Evolutionary conservation across 1,140 invertebrate genomes (phyloP).

Genomic region (Tetramorium alpestre): DNA sequence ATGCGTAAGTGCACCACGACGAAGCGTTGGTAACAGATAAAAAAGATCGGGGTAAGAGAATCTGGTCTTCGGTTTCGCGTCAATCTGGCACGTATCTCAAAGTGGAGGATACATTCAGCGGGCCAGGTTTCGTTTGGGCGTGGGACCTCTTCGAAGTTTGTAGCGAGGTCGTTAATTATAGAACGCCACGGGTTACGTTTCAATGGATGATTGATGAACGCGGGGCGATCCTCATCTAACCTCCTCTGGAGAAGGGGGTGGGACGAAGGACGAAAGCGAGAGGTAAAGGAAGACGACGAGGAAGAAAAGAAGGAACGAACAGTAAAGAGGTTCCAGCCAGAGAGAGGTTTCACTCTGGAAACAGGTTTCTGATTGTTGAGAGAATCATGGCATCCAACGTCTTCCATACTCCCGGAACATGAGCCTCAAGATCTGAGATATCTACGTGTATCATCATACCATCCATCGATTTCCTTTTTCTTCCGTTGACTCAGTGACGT

Average conservation of each 20-base stretch:
- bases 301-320: conserved; percentile 60
- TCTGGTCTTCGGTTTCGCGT: conserved; percentile 58
- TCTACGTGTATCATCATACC: conserved; percentile 50
- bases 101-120: conserved; percentile 46
- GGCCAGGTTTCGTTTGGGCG: conserved; percentile 70
- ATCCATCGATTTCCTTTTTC: conserved; percentile 34
- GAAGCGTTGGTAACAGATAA: neutral
- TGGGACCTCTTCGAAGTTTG: conserved; percentile 71
- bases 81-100: conserved; percentile 57
- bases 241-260: conserved; percentile 51
- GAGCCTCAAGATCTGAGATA: conserved; percentile 56
- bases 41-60: conserved; percentile 38
- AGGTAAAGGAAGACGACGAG: conserved; percentile 60
- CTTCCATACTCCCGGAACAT: conserved; percentile 71
- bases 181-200: conserved; percentile 79
- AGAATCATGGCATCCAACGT: conserved; percentile 64
- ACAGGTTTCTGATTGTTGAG: conserved; percentile 77
- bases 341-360: conserved; percentile 71
- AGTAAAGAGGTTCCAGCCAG: conserved; percentile 66
- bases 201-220: conserved; percentile 82
- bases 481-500: conserved; percentile 50
- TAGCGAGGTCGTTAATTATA: conserved; percentile 79
- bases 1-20: neutral
- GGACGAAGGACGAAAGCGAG: conserved; percentile 35
- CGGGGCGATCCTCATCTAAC: conserved; percentile 74